phyloP scores from a whole-genome alignment of 2,797 vertebrate species.

The Propithecus deckenii region DNA sequence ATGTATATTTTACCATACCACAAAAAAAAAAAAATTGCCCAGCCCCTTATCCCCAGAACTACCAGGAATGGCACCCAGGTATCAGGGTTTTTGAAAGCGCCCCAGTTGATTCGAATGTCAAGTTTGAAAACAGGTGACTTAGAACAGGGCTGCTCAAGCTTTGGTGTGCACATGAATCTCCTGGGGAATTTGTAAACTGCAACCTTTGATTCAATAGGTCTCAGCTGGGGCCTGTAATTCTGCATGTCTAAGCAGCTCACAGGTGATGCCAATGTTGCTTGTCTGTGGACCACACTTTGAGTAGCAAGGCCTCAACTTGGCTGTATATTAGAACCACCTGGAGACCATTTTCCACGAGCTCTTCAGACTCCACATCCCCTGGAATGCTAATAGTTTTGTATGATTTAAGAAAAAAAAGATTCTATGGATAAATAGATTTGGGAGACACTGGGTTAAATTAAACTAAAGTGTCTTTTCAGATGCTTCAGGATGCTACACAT shows the following conservation, averaged over 20 bases:
- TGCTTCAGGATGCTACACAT: accelerated
- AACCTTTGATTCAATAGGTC: neutral
- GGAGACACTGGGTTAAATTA: neutral
- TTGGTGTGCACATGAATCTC: neutral
- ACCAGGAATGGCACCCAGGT: too few species aligned
- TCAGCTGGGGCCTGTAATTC: neutral
- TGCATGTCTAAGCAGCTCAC: neutral
- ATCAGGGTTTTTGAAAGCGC: neutral
- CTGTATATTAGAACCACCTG: neutral
- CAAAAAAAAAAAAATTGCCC: neutral
- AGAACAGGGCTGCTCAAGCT: neutral
- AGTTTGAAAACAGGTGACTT: neutral
- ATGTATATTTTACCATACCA: neutral
- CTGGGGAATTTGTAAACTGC: neutral
- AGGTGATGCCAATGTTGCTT: neutral
- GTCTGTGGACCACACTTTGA: neutral
- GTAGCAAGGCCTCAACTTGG: neutral
- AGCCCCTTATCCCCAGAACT: neutral
- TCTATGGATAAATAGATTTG: neutral
- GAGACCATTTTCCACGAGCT: neutral
- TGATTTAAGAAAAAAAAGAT: neutral
- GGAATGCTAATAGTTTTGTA: neutral
- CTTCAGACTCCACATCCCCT: neutral
- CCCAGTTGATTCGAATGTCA: neutral
- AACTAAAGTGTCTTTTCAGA: neutral